phyloP scores from a whole-genome alignment of 2,888 invertebrate genomes.

The Phaonia tiefii region DNA sequence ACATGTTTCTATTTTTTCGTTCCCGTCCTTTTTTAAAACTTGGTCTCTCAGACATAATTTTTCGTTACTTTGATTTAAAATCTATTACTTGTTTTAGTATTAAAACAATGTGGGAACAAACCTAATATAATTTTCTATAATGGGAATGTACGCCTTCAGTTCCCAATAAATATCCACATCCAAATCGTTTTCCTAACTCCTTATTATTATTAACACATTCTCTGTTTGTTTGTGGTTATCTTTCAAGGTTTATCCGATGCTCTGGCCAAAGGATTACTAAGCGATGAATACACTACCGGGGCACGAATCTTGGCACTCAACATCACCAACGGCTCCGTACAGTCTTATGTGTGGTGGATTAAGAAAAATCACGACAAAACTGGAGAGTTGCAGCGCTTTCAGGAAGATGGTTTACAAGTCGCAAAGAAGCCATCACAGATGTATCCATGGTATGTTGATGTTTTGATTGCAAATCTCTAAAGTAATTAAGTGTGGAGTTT shows the following conservation, averaged over 20 bases:
- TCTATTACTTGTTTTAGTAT: no score
- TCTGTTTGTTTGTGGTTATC: conserved; percentile 57
- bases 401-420: conserved; percentile 81
- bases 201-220: no score
- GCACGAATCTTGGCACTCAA: conserved; percentile 84
- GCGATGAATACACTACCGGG: conserved; percentile 83
- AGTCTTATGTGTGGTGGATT: conserved; percentile 84
- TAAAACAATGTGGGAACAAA: no score
- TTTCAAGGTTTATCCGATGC: conserved; percentile 86
- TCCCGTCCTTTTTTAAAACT: no score
- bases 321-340: conserved; percentile 83
- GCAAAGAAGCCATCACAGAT: conserved; percentile 86
- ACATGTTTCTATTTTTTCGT: no score
- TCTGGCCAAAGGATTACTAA: conserved; percentile 87
- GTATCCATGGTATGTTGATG: conserved; percentile 85
- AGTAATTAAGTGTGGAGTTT: conserved; percentile 43
- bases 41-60: no score
- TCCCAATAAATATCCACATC: conserved; percentile 71
- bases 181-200: no score
- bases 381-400: conserved; percentile 82
- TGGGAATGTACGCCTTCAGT: neutral
- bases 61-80: no score
- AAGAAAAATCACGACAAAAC: conserved; percentile 77
- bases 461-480: conserved; percentile 1
- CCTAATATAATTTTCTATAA: no score